phyloP scores from a whole-genome alignment of 2,888 invertebrate genomes.

The Agrotis puta region DNA sequence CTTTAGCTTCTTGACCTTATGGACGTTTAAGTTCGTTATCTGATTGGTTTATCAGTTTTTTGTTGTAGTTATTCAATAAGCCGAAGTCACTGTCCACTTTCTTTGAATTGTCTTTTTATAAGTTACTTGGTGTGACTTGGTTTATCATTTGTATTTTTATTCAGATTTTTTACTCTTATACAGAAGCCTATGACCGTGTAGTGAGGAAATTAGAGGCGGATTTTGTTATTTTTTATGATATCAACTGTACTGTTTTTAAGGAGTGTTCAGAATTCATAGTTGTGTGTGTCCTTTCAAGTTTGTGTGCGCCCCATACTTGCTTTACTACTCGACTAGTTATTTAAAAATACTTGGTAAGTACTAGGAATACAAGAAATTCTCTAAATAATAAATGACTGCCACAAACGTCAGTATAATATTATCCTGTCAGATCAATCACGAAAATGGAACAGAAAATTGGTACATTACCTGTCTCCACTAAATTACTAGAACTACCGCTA shows the following conservation, averaged over 20 bases:
- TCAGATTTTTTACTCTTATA: too few relatives aligned
- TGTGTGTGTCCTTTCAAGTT: not conserved
- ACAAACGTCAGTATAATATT: constrained; percentile 23
- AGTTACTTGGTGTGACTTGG: not conserved
- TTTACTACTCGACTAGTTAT: not conserved
- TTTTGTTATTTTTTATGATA: too few relatives aligned
- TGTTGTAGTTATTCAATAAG: not conserved
- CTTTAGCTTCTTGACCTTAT: constrained; percentile 46
- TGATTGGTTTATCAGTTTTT: constrained; percentile 13
- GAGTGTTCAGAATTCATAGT: too few relatives aligned
- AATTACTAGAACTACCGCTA: constrained; percentile 36
- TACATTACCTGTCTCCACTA: constrained; percentile 39
- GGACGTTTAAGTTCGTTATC: constrained; percentile 25
- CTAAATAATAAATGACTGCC: constrained; percentile 5
- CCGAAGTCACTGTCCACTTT: not conserved
- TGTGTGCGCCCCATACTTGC: not conserved
- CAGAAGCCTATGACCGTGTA: too few relatives aligned
- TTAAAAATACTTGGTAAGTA: not conserved
- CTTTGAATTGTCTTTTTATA: not conserved
- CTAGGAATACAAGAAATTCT: not conserved
- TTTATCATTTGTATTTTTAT: too few relatives aligned
- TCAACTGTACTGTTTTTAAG: too few relatives aligned
- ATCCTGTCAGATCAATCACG: constrained; percentile 36
- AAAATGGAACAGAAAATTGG: constrained; percentile 42
- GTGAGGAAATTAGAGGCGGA: too few relatives aligned